A percentile compares a stretch with the other conserved stretches of the same genome.
Evolutionary conservation across 1,140 invertebrate species (phyloP).

Genomic region (Drosophila varians): DNA sequence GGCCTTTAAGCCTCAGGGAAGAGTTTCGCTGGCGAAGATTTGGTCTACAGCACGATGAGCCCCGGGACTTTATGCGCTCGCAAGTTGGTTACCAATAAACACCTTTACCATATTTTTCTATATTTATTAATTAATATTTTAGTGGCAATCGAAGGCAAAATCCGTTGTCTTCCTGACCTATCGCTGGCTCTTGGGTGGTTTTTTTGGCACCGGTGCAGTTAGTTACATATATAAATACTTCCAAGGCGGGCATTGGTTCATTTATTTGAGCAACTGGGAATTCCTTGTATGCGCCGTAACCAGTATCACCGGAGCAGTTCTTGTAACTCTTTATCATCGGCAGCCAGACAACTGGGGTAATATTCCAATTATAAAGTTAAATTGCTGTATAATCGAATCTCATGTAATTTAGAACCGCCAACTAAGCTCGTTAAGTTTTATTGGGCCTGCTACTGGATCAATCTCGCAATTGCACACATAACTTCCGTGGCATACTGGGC

Average conservation of each 20-base stretch:
- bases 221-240: conserved; percentile 1
- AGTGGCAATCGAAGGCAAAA: conserved; percentile 45
- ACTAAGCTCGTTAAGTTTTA: conserved; percentile 19
- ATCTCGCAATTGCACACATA: conserved; percentile 1
- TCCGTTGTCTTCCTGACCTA: conserved; percentile 44
- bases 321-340: conserved; percentile 26
- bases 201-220: conserved; percentile 28
- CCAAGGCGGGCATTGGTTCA: conserved; percentile 27
- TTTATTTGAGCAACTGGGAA: conserved; percentile 58
- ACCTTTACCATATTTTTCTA: not conserved
- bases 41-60: conserved; percentile 24
- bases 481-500: conserved; percentile 28
- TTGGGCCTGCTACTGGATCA: conserved; percentile 53
- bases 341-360: conserved; percentile 23
- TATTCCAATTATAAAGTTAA: not conserved
- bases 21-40: conserved; percentile 14
- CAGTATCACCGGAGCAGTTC: conserved; percentile 26
- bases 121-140: not conserved
- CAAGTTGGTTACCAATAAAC: conserved; percentile 31
- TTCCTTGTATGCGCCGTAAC: conserved; percentile 44
- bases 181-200: conserved; percentile 40
- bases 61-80: conserved; percentile 42
- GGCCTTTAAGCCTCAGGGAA: conserved; percentile 20
- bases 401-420: not conserved
- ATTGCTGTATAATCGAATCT: not conserved